Percentiles rank a stretch among this genome's conserved stretches.
Evolutionary conservation across 2,113 vertebrate genomes (phyloP).

Genomic region (Nannospalax galili): DNA sequence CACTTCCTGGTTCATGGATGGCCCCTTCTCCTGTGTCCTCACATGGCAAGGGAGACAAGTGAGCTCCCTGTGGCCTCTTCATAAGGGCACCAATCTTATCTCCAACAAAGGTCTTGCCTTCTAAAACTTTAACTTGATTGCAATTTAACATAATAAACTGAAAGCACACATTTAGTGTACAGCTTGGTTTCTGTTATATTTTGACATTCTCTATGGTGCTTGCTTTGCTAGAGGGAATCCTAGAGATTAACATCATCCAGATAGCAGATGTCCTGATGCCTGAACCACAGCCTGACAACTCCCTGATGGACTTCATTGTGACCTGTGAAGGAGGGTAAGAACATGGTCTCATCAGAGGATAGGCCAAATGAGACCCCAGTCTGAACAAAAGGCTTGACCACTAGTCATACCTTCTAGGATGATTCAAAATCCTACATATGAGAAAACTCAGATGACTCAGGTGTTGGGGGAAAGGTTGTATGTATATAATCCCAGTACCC

Average conservation of each 20-base stretch:
- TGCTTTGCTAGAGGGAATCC: conserved; percentile 88
- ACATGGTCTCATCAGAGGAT: not conserved
- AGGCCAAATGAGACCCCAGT: not conserved
- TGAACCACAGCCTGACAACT: conserved; percentile 83
- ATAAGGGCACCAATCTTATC: not conserved
- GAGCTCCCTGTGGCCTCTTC: not conserved
- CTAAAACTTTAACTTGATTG: not conserved
- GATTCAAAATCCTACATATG: not conserved
- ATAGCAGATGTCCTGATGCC: conserved; percentile 85
- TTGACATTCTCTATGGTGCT: not conserved
- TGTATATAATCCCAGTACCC: not conserved
- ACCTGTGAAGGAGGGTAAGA: conserved; percentile 93
- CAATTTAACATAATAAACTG: not conserved
- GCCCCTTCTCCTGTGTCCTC: not conserved
- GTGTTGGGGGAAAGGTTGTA: too few species aligned
- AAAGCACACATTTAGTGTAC: not conserved
- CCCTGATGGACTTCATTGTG: conserved; percentile 92
- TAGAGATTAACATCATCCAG: conserved; percentile 84
- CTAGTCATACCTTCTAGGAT: not conserved
- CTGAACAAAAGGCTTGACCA: not conserved
- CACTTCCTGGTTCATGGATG: not conserved
- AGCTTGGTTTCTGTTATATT: not conserved
- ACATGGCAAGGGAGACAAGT: not conserved
- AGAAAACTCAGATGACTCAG: not conserved
- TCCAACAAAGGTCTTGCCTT: not conserved